Base-by-base conservation (phyloP, 2,797 vertebrate species). In the Ciconia nigra region DNA sequence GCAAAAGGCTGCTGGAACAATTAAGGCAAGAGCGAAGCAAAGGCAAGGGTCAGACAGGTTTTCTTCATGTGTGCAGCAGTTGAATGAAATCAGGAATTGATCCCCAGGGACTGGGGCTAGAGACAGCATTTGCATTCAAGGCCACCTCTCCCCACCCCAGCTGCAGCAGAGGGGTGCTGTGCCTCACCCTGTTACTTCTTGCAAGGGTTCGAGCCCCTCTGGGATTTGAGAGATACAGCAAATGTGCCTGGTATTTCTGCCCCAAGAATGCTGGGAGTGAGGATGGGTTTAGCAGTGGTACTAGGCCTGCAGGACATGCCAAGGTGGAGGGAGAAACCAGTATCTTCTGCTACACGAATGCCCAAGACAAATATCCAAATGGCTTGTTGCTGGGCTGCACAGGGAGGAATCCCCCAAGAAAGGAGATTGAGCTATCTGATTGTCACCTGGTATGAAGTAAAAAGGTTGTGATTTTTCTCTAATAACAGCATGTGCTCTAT, bases 1-100 rank as follows among this genome's bases (percentile, higher is more conserved):
- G 74, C 88, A 83, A 89, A 87, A 85, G 46, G 67, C 42, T 83
- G 47, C 58, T 90, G 83, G 69, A 93, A 33, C 15, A 83, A 61
- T 57, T 65, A 59, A 52, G 7, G 4, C 28, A 73, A 82, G n/a
- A 89, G 41, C 0, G 4, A 77, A 89, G 65, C 15, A 70, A 89
- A 88, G 21, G 29, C 19, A 46, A 79, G 26, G 41, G 21, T 77
- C 62, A 79, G 77, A 37, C 12, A 74, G 26, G 15, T 80, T 61
- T 61, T 61, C 37, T 71, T 52, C 1, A 1, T 57, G 57, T 21
- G 12, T 47, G 16, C 7, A 51, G 31, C 47, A 57, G 28, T 5
- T 78, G 49, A 73, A 69, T 13, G 3, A 88, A 55, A 59, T n/a
- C 21, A 46, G 41, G 46, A 72, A 55, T 18, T 80, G 62, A 54